Conservation (phyloP, 1,140 invertebrate species). For the Drosophila paulistorum region DNA sequence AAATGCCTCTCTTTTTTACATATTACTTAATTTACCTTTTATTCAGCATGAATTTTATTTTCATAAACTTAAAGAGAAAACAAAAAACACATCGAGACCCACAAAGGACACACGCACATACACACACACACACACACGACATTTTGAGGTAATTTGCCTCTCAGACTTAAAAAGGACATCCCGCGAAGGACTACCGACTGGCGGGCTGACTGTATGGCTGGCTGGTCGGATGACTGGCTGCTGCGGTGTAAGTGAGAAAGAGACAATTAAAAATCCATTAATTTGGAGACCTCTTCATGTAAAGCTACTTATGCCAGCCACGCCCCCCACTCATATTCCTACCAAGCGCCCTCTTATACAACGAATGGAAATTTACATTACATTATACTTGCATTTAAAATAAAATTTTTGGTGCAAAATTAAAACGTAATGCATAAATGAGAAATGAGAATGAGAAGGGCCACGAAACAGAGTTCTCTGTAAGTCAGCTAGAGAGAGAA, state of each 20-base stretch:
- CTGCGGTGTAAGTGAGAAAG: constrained; percentile 74
- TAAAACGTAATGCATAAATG: constrained; percentile 74
- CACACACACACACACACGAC: background rate
- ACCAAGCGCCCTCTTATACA: background rate
- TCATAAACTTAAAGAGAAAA: constrained; percentile 3
- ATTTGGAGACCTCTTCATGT: constrained; percentile 79
- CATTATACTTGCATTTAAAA: constrained; percentile 80
- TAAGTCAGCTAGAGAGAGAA: background rate
- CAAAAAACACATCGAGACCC: background rate
- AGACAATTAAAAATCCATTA: constrained; percentile 82
- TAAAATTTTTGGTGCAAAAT: constrained; percentile 72
- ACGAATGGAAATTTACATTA: constrained; percentile 77
- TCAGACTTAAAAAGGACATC: constrained; percentile 31
- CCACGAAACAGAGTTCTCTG: constrained; percentile 13
- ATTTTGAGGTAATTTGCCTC: constrained; percentile 43
- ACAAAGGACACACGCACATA: constrained; percentile 14
- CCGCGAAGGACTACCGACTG: constrained; percentile 20
- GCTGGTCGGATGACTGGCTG: constrained; percentile 12
- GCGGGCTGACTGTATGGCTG: constrained; percentile 2
- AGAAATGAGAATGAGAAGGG: constrained; percentile 16
- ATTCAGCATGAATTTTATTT: constrained; percentile 4
- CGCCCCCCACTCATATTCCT: constrained; percentile 26
- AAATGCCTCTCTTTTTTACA: background rate
- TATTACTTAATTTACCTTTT: background rate
- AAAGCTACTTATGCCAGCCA: constrained; percentile 68